A percentile compares a stretch with the other conserved stretches of the same genome.
phyloP scores from a whole-genome alignment of 2,888 invertebrate genomes.

The Leucania comma region DNA sequence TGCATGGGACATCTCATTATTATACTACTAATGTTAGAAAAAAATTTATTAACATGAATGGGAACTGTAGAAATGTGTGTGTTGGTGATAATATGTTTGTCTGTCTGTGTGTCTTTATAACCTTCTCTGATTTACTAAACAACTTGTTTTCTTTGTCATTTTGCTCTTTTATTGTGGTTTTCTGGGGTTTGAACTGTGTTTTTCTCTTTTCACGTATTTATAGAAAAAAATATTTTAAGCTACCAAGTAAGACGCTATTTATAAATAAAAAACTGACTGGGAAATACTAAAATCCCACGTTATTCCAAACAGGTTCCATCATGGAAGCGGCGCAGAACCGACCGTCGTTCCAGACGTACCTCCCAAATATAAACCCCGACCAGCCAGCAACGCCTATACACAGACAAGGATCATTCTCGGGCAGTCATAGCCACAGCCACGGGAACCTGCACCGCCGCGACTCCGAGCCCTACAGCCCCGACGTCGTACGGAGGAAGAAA shows the following conservation, averaged over 20 bases:
- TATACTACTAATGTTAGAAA: constrained; percentile 10
- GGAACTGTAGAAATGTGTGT: constrained; percentile 17
- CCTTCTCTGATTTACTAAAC: constrained; percentile 5
- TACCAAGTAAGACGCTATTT: constrained; percentile 8
- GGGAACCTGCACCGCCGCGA: constrained; percentile 79
- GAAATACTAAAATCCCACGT: background rate
- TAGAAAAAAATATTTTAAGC: background rate
- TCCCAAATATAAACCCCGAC: constrained; percentile 80
- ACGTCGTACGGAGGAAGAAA: constrained; percentile 84
- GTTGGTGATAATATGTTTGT: constrained; percentile 20
- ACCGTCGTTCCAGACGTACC: constrained; percentile 88
- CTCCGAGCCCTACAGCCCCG: constrained; percentile 85
- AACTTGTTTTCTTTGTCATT: background rate
- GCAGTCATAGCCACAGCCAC: constrained; percentile 69
- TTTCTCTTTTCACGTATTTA: background rate
- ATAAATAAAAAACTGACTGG: background rate
- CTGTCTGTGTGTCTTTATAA: constrained; percentile 6
- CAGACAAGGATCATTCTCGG: constrained; percentile 79
- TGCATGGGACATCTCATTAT: constrained; percentile 37
- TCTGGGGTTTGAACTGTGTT: background rate
- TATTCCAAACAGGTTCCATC: constrained; percentile 89
- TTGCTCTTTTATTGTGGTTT: constrained; percentile 12
- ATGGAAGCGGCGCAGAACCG: constrained; percentile 93
- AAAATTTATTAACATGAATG: background rate
- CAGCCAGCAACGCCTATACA: constrained; percentile 75